Evolutionary conservation across 37 sponge, comb jelly and placozoan genomes (phyloP).

Genomic region (Chondrilla cf. caribensis): DNA sequence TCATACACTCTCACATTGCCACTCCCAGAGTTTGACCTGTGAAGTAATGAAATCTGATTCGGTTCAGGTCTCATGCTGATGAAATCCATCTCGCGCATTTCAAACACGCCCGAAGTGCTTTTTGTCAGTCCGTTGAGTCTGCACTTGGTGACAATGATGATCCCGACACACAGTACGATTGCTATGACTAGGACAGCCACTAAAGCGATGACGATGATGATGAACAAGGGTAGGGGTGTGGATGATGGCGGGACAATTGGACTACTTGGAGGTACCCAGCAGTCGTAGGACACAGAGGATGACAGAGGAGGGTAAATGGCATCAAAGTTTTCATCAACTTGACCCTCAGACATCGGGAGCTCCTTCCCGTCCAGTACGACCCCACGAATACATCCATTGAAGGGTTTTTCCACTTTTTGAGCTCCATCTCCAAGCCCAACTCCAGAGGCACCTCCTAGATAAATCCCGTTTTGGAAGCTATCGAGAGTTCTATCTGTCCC

Average conservation of each 20-base stretch:
- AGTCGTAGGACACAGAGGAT: not conserved
- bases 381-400: slow-evolving; percentile 59
- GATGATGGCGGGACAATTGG: not conserved
- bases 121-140: not conserved
- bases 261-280: not conserved
- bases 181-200: not conserved
- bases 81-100: not conserved
- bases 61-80: no score
- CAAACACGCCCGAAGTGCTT: not conserved
- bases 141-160: not conserved
- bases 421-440: not conserved
- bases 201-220: not conserved
- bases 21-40: no score
- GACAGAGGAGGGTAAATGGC: not conserved
- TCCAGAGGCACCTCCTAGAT: slow-evolving; percentile 30
- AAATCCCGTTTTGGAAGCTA: slow-evolving; percentile 26
- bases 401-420: slow-evolving; percentile 9
- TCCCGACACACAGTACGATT: not conserved
- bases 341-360: slow-evolving; percentile 41
- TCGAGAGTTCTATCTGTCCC: slow-evolving; percentile 29
- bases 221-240: not conserved
- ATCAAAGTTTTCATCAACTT: not conserved
- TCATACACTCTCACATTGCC: slow-evolving; percentile 13
- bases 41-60: not conserved
- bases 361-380: slow-evolving; percentile 49